These are phyloP conservation scores for Noctilio leporinus DNA, from an alignment of 2,113 vertebrate genomes.

Conservation along the genomic window DNA sequence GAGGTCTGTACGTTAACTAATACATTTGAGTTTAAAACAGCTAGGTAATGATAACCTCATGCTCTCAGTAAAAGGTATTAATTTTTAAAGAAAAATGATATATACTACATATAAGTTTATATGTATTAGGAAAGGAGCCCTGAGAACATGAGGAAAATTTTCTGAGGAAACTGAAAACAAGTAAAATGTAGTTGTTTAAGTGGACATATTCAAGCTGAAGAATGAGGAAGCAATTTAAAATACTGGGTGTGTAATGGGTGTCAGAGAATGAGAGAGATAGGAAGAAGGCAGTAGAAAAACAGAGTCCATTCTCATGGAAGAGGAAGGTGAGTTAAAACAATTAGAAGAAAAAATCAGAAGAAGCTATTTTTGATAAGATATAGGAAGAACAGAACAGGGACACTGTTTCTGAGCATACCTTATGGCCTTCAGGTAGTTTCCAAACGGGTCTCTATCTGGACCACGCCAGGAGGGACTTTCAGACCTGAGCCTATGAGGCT, in stretches of 20 bases:
- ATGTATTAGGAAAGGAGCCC: background rate
- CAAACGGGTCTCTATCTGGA: background rate
- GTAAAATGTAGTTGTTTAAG: background rate
- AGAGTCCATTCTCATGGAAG: background rate
- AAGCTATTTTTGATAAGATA: background rate
- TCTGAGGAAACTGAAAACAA: background rate
- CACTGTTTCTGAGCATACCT: background rate
- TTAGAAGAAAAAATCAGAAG: background rate
- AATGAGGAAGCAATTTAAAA: slow-evolving; percentile 16
- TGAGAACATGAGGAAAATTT: background rate
- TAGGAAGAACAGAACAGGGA: background rate
- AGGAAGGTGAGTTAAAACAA: background rate
- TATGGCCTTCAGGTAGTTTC: background rate
- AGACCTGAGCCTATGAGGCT: slow-evolving; percentile 4
- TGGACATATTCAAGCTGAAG: background rate
- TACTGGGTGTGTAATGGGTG: background rate
- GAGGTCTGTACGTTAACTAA: background rate
- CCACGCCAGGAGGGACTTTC: background rate
- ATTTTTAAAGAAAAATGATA: background rate
- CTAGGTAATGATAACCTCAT: background rate
- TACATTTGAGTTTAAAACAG: background rate
- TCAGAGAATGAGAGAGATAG: background rate
- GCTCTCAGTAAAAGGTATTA: background rate
- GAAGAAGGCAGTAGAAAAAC: background rate
- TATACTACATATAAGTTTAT: background rate